Evolutionary conservation across 2,797 vertebrate species (phyloP).

Genomic region (Anabacerthia variegaticeps): DNA sequence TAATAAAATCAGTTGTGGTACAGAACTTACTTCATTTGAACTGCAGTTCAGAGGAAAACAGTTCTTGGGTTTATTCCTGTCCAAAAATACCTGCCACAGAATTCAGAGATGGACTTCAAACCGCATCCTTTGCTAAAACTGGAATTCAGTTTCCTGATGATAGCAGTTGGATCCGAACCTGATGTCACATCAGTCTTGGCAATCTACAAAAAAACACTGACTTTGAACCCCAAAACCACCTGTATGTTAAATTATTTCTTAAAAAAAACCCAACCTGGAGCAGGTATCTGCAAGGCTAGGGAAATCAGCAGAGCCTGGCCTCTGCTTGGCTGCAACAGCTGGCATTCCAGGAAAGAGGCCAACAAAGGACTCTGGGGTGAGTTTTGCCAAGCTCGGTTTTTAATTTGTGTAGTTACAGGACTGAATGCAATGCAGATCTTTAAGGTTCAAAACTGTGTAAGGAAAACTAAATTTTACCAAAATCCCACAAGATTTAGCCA

Average conservation of each 20-base stretch:
- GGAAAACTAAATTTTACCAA: constrained; percentile 1
- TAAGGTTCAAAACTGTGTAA: background rate
- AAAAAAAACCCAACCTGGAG: background rate
- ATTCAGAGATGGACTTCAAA: background rate
- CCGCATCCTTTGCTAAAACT: background rate
- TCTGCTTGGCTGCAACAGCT: constrained; percentile 47
- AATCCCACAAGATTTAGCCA: background rate
- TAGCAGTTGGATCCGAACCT: background rate
- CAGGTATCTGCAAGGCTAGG: constrained; percentile 49
- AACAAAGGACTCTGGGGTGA: background rate
- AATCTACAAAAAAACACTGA: background rate
- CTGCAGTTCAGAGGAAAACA: constrained; percentile 5
- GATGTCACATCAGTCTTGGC: background rate
- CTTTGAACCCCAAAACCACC: constrained; percentile 38
- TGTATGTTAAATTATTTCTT: constrained; percentile 44
- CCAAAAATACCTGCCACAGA: constrained; percentile 7
- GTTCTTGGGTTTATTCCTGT: background rate
- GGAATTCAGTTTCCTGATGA: background rate
- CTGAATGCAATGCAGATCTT: background rate
- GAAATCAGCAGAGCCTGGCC: constrained; percentile 12
- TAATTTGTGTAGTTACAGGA: constrained; percentile 2
- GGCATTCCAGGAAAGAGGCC: constrained; percentile 64
- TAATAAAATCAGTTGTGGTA: background rate
- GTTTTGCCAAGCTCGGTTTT: constrained; percentile 52
- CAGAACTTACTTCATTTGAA: background rate